Conservation (phyloP, 2,113 vertebrate genomes). For the Stigmatopora nigra region DNA sequence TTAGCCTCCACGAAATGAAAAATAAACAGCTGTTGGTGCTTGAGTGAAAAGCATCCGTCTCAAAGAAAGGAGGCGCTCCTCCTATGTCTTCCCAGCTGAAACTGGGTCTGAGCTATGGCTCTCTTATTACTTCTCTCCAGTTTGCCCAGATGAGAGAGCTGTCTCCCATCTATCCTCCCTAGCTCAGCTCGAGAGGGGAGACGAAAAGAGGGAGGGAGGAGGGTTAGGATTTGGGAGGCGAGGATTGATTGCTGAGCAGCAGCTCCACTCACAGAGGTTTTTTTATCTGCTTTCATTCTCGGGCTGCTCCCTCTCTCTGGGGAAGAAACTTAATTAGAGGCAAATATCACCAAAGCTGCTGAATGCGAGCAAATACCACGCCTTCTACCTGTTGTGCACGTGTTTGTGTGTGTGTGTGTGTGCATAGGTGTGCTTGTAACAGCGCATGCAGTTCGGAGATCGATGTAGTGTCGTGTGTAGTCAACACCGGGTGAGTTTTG, state of each 20-base stretch:
- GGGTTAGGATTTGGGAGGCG: background rate
- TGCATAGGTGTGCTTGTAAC: slow-evolving; percentile 14
- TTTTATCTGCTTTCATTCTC: slow-evolving; percentile 55
- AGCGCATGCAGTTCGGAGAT: slow-evolving; percentile 36
- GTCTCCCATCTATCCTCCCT: slow-evolving; percentile 47
- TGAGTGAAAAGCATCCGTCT: slow-evolving; percentile 47
- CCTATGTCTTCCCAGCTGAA: slow-evolving; percentile 45
- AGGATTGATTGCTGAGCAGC: slow-evolving; percentile 57
- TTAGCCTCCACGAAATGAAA: slow-evolving; percentile 27
- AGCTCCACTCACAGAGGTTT: slow-evolving; percentile 42
- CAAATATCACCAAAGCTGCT: slow-evolving; percentile 71
- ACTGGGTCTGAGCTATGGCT: slow-evolving; percentile 41
- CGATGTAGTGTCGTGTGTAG: slow-evolving; percentile 52
- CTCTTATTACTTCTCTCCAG: slow-evolving; percentile 61
- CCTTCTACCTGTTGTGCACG: slow-evolving; percentile 50
- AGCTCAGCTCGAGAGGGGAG: slow-evolving; percentile 33
- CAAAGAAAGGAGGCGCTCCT: slow-evolving; percentile 45
- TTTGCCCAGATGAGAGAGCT: slow-evolving; percentile 52
- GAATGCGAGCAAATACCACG: slow-evolving; percentile 32
- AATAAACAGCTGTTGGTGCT: slow-evolving; percentile 40
- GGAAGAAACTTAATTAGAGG: slow-evolving; percentile 73
- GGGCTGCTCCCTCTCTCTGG: slow-evolving; percentile 42
- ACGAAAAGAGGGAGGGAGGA: background rate
- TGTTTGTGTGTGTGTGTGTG: background rate
- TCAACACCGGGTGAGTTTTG: slow-evolving; percentile 38